These are phyloP conservation scores for Gavialis gangeticus DNA, from an alignment of 2,113 vertebrate species.

Conservation along the genomic window DNA sequence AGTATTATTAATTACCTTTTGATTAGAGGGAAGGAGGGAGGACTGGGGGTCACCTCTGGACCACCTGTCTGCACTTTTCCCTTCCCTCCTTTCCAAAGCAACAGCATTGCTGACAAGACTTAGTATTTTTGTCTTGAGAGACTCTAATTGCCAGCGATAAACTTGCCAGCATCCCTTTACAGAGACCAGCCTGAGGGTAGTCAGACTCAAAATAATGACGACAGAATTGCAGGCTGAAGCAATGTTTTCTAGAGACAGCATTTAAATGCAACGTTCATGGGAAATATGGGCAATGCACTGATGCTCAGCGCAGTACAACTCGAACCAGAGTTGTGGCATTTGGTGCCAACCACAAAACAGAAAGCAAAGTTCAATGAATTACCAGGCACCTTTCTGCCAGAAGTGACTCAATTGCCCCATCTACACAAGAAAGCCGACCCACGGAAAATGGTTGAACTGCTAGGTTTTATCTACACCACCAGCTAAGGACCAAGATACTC, in stretches of 20 bases:
- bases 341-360: neutral
- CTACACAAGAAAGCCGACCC: neutral
- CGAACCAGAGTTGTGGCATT: neutral
- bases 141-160: neutral
- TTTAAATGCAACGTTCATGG: neutral
- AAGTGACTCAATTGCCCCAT: neutral
- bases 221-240: neutral
- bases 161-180: accelerated
- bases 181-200: neutral
- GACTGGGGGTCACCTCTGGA: neutral
- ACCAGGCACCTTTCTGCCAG: neutral
- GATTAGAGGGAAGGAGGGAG: accelerated
- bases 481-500: neutral
- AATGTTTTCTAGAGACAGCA: neutral
- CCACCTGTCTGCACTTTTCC: neutral
- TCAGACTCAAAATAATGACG: accelerated
- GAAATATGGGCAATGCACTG: neutral
- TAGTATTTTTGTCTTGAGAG: accelerated
- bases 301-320: too few species aligned
- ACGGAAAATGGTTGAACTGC: neutral
- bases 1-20: too few species aligned
- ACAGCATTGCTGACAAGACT: neutral
- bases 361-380: neutral
- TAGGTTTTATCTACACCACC: neutral
- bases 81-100: too few species aligned